Percentiles rank a stretch among this genome's conserved stretches.
phyloP scores from a whole-genome alignment of 2,113 vertebrate species.

The Meles meles region DNA sequence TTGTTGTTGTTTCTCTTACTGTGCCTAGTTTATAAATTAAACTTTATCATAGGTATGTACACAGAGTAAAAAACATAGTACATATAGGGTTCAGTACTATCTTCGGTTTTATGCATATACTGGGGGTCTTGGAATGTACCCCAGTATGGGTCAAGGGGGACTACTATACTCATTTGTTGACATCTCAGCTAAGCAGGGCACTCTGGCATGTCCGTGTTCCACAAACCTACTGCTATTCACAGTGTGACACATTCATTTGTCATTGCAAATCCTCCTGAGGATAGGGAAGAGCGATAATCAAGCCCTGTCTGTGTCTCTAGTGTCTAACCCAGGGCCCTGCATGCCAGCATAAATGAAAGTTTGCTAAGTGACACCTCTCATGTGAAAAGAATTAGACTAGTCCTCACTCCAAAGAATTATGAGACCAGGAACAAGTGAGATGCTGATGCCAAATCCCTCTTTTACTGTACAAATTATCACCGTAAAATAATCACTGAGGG shows the following conservation, averaged over 20 bases:
- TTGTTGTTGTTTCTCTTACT: background rate
- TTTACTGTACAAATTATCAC: background rate
- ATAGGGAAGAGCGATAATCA: background rate
- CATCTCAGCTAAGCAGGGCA: background rate
- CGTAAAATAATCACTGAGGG: conserved; percentile 11
- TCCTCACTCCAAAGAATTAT: conserved; percentile 46
- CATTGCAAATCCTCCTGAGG: background rate
- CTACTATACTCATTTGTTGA: background rate
- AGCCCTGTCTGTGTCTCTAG: background rate
- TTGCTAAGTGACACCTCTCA: conserved; percentile 48
- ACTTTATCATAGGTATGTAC: background rate
- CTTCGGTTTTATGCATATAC: background rate
- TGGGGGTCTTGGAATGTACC: too few species aligned
- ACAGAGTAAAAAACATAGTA: background rate
- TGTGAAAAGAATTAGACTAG: conserved; percentile 61
- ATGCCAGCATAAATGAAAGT: conserved; percentile 25
- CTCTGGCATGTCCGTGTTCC: background rate
- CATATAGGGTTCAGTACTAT: background rate
- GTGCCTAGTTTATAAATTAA: too few species aligned
- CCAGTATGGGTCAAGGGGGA: background rate
- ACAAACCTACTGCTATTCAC: background rate
- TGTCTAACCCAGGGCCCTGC: background rate
- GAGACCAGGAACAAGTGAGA: conserved; percentile 50
- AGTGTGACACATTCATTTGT: background rate
- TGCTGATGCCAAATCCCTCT: background rate